Evolutionary conservation across 2,797 vertebrate species (phyloP).

Genomic region (Esox lucius): DNA sequence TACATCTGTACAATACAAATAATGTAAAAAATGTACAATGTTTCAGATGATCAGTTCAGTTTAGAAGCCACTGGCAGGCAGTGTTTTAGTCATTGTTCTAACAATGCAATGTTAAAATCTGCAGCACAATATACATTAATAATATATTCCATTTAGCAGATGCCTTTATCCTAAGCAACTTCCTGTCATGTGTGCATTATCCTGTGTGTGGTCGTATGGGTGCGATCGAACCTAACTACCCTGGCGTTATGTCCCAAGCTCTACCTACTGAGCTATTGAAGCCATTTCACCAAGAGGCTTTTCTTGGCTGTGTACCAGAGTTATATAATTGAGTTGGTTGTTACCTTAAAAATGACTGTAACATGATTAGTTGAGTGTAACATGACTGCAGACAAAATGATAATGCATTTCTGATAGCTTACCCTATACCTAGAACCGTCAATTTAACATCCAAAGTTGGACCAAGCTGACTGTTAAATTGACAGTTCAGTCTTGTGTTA

Average conservation of each 20-base stretch:
- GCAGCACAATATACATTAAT: background rate
- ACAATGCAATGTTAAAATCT: slow-evolving; percentile 3
- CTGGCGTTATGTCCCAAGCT: too few relatives aligned
- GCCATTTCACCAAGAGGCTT: background rate
- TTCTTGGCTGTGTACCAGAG: slow-evolving; percentile 1
- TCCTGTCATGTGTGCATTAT: too few relatives aligned
- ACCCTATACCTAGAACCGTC: background rate
- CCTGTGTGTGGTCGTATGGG: too few relatives aligned
- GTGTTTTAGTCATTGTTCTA: slow-evolving; percentile 1
- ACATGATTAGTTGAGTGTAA: background rate
- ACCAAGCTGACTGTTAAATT: background rate
- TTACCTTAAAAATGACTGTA: background rate
- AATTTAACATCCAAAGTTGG: background rate
- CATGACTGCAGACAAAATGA: background rate
- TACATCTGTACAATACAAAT: slow-evolving; percentile 30
- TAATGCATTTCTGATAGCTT: background rate
- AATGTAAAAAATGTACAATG: background rate
- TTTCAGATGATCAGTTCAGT: slow-evolving; percentile 6
- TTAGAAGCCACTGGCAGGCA: background rate
- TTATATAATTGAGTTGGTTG: background rate
- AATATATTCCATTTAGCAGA: too few relatives aligned
- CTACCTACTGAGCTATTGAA: background rate
- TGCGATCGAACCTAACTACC: background rate
- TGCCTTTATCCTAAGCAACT: background rate
- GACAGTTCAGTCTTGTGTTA: too few relatives aligned